Evolutionary conservation across 2,797 vertebrate genomes (phyloP).

Genomic region (Gymnocypris eckloni): DNA sequence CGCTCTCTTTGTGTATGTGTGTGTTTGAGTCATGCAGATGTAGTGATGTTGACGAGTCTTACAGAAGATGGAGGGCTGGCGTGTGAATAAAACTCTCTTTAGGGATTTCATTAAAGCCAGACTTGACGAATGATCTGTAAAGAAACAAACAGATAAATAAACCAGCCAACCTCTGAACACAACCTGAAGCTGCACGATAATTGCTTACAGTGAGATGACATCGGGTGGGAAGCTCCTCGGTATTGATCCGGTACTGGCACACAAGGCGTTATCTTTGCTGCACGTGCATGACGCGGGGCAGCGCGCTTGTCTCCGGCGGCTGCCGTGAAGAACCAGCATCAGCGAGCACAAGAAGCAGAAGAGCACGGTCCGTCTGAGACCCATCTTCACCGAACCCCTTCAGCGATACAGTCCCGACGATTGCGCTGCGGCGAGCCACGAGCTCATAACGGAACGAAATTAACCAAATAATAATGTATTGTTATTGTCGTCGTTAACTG

Average conservation of each 20-base stretch:
- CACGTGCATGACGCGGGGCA: slow-evolving; percentile 93
- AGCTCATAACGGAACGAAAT: neutral
- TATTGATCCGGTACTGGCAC: slow-evolving; percentile 90
- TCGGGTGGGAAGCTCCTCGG: slow-evolving; percentile 93
- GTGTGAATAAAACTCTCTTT: slow-evolving; percentile 98
- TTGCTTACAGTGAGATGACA: slow-evolving; percentile 96
- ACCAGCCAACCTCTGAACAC: neutral
- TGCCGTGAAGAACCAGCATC: slow-evolving; percentile 75
- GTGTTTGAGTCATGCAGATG: neutral
- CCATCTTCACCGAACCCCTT: slow-evolving; percentile 9
- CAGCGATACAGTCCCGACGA: neutral
- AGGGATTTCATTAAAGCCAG: slow-evolving; percentile 95
- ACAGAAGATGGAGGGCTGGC: slow-evolving; percentile 97
- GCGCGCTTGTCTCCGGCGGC: slow-evolving; percentile 88
- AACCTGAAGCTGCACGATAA: neutral
- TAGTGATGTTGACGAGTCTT: slow-evolving; percentile 75
- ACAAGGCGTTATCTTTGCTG: slow-evolving; percentile 98
- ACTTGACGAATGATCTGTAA: slow-evolving; percentile 97
- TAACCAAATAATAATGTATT: neutral
- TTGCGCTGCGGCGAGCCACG: neutral
- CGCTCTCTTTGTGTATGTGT: neutral
- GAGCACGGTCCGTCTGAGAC: neutral
- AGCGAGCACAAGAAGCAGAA: slow-evolving; percentile 1
- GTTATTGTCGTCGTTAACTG: neutral
- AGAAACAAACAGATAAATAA: slow-evolving; percentile 32